These are phyloP conservation scores for Cheilosia vernalis DNA, from an alignment of 2,888 invertebrate genomes.

Conservation along the genomic window DNA sequence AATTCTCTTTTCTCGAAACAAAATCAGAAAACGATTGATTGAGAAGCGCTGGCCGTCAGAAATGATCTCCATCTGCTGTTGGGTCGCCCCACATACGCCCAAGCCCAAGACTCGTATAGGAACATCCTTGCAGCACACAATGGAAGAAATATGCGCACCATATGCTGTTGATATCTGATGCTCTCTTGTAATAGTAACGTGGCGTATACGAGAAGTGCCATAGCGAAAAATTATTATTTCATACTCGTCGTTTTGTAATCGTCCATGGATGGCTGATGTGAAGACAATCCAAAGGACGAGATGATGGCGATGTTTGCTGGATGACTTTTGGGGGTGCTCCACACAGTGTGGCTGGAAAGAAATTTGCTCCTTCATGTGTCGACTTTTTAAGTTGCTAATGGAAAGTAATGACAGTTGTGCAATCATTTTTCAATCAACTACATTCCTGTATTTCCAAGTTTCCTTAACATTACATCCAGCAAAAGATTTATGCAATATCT, in stretches of 20 bases:
- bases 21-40: conserved; percentile 74
- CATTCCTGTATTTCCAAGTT: too few species aligned
- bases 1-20: conserved; percentile 27
- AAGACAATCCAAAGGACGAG: conserved; percentile 63
- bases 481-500: too few species aligned
- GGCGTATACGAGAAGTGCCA: conserved; percentile 43
- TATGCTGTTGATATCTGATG: conserved; percentile 67
- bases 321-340: conserved; percentile 9
- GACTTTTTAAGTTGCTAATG: neutral
- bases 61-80: conserved; percentile 34
- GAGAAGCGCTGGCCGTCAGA: conserved; percentile 60
- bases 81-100: neutral
- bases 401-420: too few species aligned
- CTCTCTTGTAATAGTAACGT: conserved; percentile 40
- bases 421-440: too few species aligned
- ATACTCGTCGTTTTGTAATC: conserved; percentile 74
- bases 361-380: neutral
- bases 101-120: conserved; percentile 10
- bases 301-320: conserved; percentile 35
- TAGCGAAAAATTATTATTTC: conserved; percentile 71
- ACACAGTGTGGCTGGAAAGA: conserved; percentile 45
- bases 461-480: too few species aligned
- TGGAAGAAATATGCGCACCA: conserved; percentile 63
- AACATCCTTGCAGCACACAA: conserved; percentile 23
- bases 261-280: conserved; percentile 61